These are phyloP conservation scores for Toxotes chatareus DNA, from an alignment of 2,113 vertebrate genomes.

Conservation along the genomic window DNA sequence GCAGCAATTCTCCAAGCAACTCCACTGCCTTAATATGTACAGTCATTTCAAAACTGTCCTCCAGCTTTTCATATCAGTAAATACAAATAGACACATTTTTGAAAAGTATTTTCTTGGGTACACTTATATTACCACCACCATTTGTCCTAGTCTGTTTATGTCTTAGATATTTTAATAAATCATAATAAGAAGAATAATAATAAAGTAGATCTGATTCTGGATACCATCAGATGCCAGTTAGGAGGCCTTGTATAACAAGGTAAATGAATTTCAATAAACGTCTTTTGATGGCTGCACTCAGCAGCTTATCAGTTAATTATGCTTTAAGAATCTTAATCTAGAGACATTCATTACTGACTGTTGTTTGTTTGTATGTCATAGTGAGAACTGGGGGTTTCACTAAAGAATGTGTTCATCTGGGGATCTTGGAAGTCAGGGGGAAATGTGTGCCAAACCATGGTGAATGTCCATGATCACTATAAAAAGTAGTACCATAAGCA, in stretches of 20 bases:
- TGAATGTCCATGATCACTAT: conserved; percentile 64
- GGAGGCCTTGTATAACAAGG: neutral
- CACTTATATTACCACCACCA: neutral
- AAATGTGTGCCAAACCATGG: conserved; percentile 24
- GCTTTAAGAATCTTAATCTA: no score
- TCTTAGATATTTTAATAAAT: no score
- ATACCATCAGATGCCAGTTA: neutral
- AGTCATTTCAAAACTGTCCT: neutral
- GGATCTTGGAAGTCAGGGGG: conserved; percentile 42
- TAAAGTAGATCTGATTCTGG: neutral
- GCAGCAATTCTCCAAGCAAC: neutral
- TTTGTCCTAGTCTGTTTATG: neutral
- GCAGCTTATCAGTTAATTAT: no score
- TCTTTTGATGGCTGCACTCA: no score
- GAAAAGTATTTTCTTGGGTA: neutral
- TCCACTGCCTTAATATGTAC: neutral
- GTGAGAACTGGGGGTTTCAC: conserved; percentile 17
- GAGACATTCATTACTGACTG: no score
- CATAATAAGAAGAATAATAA: no score
- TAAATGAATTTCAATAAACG: neutral
- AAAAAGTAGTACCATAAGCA: neutral
- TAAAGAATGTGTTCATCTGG: conserved; percentile 59
- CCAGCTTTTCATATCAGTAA: neutral
- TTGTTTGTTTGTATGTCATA: no score
- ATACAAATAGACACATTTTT: neutral